Evolutionary conservation across 2,888 invertebrate genomes (phyloP), one percentile per base, ranked within the genome.

Genomic region (Autographa pulchrina): DNA sequence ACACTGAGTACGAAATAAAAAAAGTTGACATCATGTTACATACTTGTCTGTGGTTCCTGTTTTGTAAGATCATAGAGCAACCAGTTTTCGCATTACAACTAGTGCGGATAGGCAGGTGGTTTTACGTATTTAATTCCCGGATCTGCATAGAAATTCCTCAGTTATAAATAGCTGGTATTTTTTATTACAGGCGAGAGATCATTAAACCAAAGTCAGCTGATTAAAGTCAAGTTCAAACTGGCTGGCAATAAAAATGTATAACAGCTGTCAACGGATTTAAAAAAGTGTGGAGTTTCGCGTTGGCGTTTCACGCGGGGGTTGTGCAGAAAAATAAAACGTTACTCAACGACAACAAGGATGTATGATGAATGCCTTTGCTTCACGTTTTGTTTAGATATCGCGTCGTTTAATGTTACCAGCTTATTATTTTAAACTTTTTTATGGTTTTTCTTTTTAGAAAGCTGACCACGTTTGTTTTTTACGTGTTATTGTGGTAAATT

Each of bases 291-390:
- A 56, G 58, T 58, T 77, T 70, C 61, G 9, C 0, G 20, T 32
- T 6, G 25, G 67, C 62, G 82, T 74, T 18, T 54, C 20, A 11
- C 54, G 11, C 54, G 58, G 77, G 81, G 58, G 69, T 69, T 77
- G 74, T 78, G 62, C 79, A 76, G 76, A 66, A 72, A 76, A 76
- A 76, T 74, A 77, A 74, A 79, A 61, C 56, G 68, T 72, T 60
- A 72, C 52, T 78, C 68, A 64, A 80, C 74, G 69, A 69, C 62
- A 78, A 81, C 72, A 69, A 69, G 79, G 77, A 79, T 81, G 74
- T 77, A 66, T 77, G 66, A 73, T 77, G 79, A 77, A 80, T 80
- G 80, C 68, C 68, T 77, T 72, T 70, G 67, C 68, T 56, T 68
- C 20, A 52, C 48, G 62, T 73, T 66, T 77, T 75, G 67, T 80